These are phyloP conservation scores for Polyploca ridens DNA, from an alignment of 2,888 invertebrate species.

Conservation along the genomic window DNA sequence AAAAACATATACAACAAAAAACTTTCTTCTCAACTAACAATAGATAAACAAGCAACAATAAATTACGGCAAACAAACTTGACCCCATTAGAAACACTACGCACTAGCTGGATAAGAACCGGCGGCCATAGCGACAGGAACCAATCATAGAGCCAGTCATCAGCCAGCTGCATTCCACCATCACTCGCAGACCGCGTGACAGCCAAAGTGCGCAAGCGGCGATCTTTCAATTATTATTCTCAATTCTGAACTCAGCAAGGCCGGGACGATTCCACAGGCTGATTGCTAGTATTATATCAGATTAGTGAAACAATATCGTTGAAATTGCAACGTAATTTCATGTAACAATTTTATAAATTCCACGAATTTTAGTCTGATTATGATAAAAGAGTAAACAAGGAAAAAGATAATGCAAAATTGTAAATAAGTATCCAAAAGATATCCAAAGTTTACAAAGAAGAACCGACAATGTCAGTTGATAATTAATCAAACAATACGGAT, in stretches of 20 bases:
- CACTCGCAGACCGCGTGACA: constrained; percentile 66
- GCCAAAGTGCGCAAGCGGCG: constrained; percentile 61
- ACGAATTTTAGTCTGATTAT: background rate
- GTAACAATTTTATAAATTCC: background rate
- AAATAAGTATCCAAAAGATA: background rate
- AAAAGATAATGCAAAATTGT: constrained; percentile 23
- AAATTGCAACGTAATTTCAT: constrained; percentile 44
- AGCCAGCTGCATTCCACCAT: constrained; percentile 49
- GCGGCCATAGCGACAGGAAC: constrained; percentile 41
- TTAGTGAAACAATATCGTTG: constrained; percentile 48
- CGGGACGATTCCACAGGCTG: constrained; percentile 55
- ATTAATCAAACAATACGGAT: background rate
- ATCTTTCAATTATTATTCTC: constrained; percentile 76
- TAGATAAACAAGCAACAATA: constrained; percentile 6
- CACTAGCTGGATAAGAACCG: constrained; percentile 30
- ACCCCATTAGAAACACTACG: constrained; percentile 17
- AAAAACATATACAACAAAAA: background rate
- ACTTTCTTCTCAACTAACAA: constrained; percentile 3
- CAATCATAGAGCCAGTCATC: constrained; percentile 43
- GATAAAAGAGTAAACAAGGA: constrained; percentile 29
- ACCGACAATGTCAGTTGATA: background rate
- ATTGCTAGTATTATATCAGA: constrained; percentile 58
- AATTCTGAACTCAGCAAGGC: constrained; percentile 71
- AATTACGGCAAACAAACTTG: constrained; percentile 10
- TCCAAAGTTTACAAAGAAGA: background rate